A percentile compares a stretch with the other conserved stretches of the same genome.
Conservation (phyloP, 2,888 invertebrate species). For the Liodrosophila aerea region DNA sequence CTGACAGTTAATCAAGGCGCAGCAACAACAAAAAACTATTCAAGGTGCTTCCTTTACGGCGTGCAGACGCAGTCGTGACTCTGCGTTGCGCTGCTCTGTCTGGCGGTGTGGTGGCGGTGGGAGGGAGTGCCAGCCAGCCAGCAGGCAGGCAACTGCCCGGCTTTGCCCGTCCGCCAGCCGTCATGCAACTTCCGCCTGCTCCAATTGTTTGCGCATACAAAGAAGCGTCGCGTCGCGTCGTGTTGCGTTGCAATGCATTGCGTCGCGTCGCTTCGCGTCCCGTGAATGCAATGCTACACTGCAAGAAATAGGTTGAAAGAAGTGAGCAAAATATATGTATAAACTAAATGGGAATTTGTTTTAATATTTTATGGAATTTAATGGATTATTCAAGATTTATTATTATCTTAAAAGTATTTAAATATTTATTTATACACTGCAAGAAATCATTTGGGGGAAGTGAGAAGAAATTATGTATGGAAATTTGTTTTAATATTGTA, state of each 20-base stretch:
- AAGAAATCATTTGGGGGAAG: too few species aligned
- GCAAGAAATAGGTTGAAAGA: too few species aligned
- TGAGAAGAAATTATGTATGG: too few species aligned
- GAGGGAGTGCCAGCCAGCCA: conserved; percentile 1
- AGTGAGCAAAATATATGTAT: too few species aligned
- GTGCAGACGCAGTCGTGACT: conserved; percentile 50
- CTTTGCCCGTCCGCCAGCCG: conserved; percentile 34
- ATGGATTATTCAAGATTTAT: too few species aligned
- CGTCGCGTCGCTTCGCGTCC: conserved; percentile 10
- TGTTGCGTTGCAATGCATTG: conserved; percentile 18
- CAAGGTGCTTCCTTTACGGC: conserved; percentile 54
- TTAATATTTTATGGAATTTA: too few species aligned
- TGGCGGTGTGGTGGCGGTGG: not conserved
- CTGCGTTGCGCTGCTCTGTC: conserved; percentile 2
- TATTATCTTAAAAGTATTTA: too few species aligned
- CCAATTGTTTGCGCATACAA: conserved; percentile 77
- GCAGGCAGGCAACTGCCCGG: conserved; percentile 6
- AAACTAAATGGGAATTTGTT: too few species aligned
- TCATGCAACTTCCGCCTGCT: conserved; percentile 76
- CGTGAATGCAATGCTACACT: not conserved
- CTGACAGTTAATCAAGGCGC: conserved; percentile 77
- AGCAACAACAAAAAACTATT: conserved; percentile 27
- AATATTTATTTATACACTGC: too few species aligned
- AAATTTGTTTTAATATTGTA: too few species aligned
- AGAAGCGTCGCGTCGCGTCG: conserved; percentile 64